A percentile compares a stretch with the other conserved stretches of the same genome.
Conservation (phyloP, 2,113 vertebrate species). For the Donacobius atricapilla region DNA sequence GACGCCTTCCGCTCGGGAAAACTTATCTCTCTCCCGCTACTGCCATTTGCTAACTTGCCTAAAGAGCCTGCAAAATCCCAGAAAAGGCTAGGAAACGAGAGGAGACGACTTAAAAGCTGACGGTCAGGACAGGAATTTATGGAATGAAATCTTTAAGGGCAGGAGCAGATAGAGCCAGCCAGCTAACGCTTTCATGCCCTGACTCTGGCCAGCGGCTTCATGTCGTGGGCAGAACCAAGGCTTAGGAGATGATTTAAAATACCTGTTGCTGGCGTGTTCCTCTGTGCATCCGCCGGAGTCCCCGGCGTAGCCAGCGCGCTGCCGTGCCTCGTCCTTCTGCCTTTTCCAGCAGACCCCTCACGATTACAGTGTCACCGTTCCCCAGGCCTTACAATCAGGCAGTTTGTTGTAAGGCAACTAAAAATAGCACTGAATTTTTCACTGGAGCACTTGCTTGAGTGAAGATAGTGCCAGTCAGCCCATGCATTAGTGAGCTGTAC, state of each 20-base stretch:
- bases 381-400: slow-evolving; percentile 27
- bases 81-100: background rate
- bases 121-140: slow-evolving; percentile 56
- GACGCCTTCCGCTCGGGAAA: background rate
- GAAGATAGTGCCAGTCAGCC: slow-evolving; percentile 25
- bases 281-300: background rate
- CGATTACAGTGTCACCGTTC: background rate
- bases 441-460: slow-evolving; percentile 44
- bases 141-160: slow-evolving; percentile 63
- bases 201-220: background rate
- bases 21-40: background rate
- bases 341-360: background rate
- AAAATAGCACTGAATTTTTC: slow-evolving; percentile 67
- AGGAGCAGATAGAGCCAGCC: slow-evolving; percentile 20
- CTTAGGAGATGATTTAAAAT: background rate
- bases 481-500: background rate
- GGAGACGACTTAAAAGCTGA: slow-evolving; percentile 35
- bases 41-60: background rate
- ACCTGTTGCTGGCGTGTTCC: background rate
- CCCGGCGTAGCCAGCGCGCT: background rate
- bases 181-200: slow-evolving; percentile 49
- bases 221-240: background rate
- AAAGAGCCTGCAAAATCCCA: background rate
- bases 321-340: background rate
- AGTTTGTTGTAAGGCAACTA: slow-evolving; percentile 61